These are phyloP conservation scores for Macrotis lagotis DNA, from an alignment of 2,113 vertebrate species.

Conservation along the genomic window DNA sequence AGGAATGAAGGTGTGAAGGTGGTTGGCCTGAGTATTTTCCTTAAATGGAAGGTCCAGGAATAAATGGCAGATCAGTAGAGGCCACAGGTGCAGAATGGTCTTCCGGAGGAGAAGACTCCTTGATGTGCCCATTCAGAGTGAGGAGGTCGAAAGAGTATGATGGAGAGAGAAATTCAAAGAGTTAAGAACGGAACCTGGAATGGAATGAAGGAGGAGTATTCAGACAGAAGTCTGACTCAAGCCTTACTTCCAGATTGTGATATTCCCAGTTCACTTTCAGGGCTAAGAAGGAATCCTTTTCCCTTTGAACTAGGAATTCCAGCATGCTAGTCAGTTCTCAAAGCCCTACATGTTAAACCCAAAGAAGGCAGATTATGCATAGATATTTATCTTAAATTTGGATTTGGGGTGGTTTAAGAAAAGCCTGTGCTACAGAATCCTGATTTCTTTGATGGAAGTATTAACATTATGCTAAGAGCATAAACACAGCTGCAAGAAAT, in stretches of 20 bases:
- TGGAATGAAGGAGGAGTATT: no score
- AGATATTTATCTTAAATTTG: neutral
- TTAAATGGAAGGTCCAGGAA: no score
- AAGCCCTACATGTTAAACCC: neutral
- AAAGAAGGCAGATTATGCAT: neutral
- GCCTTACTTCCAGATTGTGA: neutral
- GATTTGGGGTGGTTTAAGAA: neutral
- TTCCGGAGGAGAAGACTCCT: no score
- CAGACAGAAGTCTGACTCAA: neutral
- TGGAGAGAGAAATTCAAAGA: no score
- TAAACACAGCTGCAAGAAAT: neutral
- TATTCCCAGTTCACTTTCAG: neutral
- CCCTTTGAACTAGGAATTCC: neutral
- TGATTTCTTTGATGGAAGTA: neutral
- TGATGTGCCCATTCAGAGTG: no score
- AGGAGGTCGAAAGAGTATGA: no score
- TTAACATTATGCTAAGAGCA: neutral
- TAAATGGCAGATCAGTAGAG: no score
- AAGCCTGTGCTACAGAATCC: neutral
- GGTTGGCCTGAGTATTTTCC: no score
- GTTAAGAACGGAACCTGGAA: no score
- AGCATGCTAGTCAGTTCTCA: neutral
- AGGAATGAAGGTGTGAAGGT: no score
- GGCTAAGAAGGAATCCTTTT: neutral
- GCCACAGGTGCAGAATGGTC: no score